These are phyloP conservation scores for Alentia gelatinosa DNA, from an alignment of 2,888 invertebrate species.

Conservation along the genomic window DNA sequence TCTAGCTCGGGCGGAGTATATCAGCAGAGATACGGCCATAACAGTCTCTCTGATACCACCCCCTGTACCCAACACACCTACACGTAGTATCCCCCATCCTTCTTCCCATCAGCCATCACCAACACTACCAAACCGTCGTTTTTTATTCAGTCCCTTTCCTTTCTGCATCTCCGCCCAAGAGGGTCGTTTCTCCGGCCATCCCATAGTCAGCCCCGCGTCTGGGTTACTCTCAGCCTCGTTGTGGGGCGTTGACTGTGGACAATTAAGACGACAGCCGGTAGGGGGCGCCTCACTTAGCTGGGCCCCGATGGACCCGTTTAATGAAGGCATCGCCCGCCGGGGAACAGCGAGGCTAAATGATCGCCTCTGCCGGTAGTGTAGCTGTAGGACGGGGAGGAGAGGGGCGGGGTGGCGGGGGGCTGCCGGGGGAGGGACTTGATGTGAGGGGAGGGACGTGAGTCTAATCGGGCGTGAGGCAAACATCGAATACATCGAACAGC, in stretches of 20 bases:
- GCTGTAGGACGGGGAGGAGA: background rate
- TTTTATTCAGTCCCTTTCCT: background rate
- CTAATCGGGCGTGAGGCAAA: conserved; percentile 11
- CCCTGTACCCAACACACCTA: background rate
- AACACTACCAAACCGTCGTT: background rate
- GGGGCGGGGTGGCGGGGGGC: background rate
- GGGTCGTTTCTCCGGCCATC: background rate
- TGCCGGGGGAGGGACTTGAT: background rate
- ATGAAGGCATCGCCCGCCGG: background rate
- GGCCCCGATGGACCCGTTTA: background rate
- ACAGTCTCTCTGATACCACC: background rate
- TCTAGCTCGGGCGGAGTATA: background rate
- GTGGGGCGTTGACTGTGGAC: background rate
- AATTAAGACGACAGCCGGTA: conserved; percentile 9
- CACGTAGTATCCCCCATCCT: background rate
- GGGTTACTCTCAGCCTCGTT: background rate
- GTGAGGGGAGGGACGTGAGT: background rate
- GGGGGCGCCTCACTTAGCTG: conserved; percentile 15
- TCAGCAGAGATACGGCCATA: background rate
- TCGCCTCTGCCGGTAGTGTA: conserved; percentile 2
- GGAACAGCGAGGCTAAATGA: conserved; percentile 7
- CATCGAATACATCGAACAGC: background rate
- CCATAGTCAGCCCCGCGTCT: background rate
- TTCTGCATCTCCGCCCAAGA: background rate
- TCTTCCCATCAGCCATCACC: background rate